Percentiles rank a stretch among this genome's conserved stretches.
These are phyloP conservation scores for Luidia sarsii DNA, from an alignment of 53 echinoderm and acorn worm species.

Conservation along the genomic window DNA sequence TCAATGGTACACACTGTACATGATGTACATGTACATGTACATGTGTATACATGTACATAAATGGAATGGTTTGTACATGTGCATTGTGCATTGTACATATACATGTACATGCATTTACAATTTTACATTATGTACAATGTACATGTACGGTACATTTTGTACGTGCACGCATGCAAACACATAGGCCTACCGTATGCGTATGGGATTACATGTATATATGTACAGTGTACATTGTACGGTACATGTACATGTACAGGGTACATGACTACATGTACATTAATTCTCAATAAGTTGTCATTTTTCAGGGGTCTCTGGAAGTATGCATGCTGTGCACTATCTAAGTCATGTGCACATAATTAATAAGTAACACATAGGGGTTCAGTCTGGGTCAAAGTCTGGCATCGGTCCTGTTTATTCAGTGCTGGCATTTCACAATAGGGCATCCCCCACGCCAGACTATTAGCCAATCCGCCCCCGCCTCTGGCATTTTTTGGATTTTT, in stretches of 20 bases:
- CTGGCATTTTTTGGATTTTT: conserved; percentile 25
- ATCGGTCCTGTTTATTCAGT: conserved; percentile 2
- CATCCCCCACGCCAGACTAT: neutral
- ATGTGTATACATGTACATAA: neutral
- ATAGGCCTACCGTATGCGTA: no score
- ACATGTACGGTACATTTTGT: no score
- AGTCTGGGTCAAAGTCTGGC: conserved; percentile 3
- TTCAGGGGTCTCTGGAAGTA: neutral
- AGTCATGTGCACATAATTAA: neutral
- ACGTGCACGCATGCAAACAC: no score
- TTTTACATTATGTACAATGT: neutral
- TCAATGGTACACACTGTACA: neutral
- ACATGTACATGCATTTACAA: neutral
- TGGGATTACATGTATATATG: no score
- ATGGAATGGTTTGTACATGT: neutral
- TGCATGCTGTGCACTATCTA: neutral
- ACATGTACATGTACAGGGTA: neutral
- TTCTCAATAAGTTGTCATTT: neutral
- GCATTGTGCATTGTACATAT: neutral
- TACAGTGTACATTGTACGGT: no score
- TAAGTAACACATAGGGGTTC: neutral
- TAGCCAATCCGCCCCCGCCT: conserved; percentile 16
- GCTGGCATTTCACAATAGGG: conserved; percentile 15
- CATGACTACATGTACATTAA: neutral
- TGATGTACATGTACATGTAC: neutral